phyloP scores from a whole-genome alignment of 2,113 vertebrate genomes.

The Perccottus glenii region DNA sequence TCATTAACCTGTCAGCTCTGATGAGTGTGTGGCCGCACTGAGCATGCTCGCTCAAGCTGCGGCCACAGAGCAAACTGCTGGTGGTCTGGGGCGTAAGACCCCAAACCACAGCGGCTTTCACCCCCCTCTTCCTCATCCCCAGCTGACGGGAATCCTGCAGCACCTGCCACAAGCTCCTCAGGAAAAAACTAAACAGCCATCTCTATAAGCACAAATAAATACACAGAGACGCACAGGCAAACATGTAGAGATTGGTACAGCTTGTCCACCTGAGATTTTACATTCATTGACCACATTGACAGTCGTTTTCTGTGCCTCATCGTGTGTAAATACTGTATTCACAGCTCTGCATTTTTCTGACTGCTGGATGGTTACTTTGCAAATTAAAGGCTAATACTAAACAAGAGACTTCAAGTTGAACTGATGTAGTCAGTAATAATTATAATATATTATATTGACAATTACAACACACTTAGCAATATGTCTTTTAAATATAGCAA shows the following conservation, averaged over 20 bases:
- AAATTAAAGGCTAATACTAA: background rate
- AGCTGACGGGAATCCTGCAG: constrained; percentile 55
- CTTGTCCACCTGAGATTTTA: background rate
- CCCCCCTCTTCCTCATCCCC: background rate
- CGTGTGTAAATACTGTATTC: background rate
- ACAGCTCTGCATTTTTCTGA: too few species aligned
- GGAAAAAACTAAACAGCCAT: constrained; percentile 10
- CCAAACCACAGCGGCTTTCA: constrained; percentile 44
- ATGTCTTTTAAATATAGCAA: too few species aligned
- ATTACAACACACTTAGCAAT: too few species aligned
- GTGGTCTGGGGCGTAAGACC: constrained; percentile 51
- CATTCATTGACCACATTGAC: background rate
- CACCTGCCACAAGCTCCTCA: constrained; percentile 43
- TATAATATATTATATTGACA: too few species aligned
- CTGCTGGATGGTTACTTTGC: background rate
- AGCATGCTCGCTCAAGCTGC: constrained; percentile 18
- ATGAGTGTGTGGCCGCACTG: constrained; percentile 50
- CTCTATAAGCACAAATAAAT: constrained; percentile 24
- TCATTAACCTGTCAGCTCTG: constrained; percentile 65
- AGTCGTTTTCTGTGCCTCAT: background rate
- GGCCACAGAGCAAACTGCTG: constrained; percentile 37
- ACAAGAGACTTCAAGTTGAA: too few species aligned
- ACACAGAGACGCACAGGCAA: constrained; percentile 27
- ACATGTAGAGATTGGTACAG: constrained; percentile 17
- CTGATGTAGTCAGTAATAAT: too few species aligned